These are phyloP conservation scores for Megalops atlanticus DNA, from an alignment of 2,113 vertebrate species.

Conservation along the genomic window DNA sequence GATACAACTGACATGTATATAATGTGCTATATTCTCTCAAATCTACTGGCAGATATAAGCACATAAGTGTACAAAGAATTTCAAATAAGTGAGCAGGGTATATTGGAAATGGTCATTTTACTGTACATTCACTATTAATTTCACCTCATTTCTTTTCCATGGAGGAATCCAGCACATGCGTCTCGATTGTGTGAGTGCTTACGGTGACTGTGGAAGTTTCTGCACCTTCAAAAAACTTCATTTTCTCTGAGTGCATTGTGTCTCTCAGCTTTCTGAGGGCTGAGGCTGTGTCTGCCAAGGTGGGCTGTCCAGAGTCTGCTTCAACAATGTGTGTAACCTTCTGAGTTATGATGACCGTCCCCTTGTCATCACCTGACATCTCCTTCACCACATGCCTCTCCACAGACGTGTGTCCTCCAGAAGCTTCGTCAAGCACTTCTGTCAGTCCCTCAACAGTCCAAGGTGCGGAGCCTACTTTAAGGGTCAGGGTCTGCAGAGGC, in stretches of 20 bases:
- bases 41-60: slow-evolving; percentile 11
- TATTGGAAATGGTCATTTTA: not conserved
- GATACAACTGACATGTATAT: not conserved
- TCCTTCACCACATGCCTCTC: slow-evolving; percentile 58
- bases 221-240: slow-evolving; percentile 70
- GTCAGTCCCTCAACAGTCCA: slow-evolving; percentile 49
- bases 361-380: slow-evolving; percentile 57
- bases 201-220: slow-evolving; percentile 47
- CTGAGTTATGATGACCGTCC: slow-evolving; percentile 62
- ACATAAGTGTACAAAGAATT: not conserved
- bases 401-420: slow-evolving; percentile 35
- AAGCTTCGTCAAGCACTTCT: slow-evolving; percentile 24
- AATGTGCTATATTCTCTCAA: not conserved
- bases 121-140: slow-evolving; percentile 15
- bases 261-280: slow-evolving; percentile 67
- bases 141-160: slow-evolving; percentile 34
- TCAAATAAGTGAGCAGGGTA: not conserved
- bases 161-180: slow-evolving; percentile 34
- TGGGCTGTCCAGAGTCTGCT: slow-evolving; percentile 51
- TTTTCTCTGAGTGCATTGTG: slow-evolving; percentile 71
- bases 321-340: slow-evolving; percentile 55
- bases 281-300: slow-evolving; percentile 60
- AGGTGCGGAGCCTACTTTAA: slow-evolving; percentile 30
- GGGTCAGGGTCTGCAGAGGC: slow-evolving; percentile 31
- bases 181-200: slow-evolving; percentile 30